These are phyloP conservation scores for Hydrotaea diabolus DNA, from an alignment of 2,888 invertebrate species.

Conservation along the genomic window DNA sequence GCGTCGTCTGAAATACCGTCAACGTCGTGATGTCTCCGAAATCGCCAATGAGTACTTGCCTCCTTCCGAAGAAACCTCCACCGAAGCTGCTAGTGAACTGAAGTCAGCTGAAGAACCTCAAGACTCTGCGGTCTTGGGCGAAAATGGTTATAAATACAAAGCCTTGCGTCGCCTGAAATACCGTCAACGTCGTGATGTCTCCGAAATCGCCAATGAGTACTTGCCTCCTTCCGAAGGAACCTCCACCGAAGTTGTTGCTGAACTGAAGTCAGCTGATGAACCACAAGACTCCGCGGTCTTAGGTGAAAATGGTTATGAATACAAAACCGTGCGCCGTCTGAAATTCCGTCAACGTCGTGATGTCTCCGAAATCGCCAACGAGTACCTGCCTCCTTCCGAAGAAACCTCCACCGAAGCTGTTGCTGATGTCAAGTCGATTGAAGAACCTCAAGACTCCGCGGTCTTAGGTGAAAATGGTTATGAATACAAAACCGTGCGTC, in stretches of 20 bases:
- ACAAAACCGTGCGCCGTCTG: conserved; percentile 69
- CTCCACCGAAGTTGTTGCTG: conserved; percentile 31
- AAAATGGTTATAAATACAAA: conserved; percentile 65
- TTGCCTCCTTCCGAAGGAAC: conserved; percentile 61
- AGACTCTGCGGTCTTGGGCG: conserved; percentile 2
- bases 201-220: conserved; percentile 73
- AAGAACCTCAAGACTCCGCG: conserved; percentile 46
- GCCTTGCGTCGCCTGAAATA: conserved; percentile 59
- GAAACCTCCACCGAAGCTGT: conserved; percentile 37
- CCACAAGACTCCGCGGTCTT: conserved; percentile 40
- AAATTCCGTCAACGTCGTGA: conserved; percentile 67
- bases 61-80: conserved; percentile 65
- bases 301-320: conserved; percentile 67
- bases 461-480: conserved; percentile 60
- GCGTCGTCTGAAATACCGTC: conserved; percentile 55
- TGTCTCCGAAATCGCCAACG: conserved; percentile 66
- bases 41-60: conserved; percentile 74
- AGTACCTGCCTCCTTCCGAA: conserved; percentile 69
- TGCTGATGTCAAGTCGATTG: conserved; percentile 4
- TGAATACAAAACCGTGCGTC: conserved; percentile 63
- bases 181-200: conserved; percentile 68
- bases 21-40: conserved; percentile 71
- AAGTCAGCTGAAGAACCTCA: conserved; percentile 41
- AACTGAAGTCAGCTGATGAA: conserved; percentile 22
- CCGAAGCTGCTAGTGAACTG: conserved; percentile 30